Evolutionary conservation across 2,113 vertebrate species (phyloP), one percentile per base, ranked within the genome.

Genomic region (Leiothrix lutea): DNA sequence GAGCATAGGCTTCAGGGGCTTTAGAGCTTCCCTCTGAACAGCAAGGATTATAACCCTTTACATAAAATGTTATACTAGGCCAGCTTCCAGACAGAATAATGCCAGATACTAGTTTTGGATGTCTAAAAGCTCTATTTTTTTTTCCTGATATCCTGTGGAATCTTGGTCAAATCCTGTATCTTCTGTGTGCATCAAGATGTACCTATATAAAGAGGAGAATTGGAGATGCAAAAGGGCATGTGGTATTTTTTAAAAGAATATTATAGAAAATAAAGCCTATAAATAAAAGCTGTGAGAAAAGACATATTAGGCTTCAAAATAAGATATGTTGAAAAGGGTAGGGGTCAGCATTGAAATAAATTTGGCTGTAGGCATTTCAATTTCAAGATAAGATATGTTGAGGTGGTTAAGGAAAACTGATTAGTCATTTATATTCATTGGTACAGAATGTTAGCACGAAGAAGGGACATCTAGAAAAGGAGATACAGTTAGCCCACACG

Each of bases 391-490:
- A 95, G 75, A 94, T 89, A 80, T 81, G 86, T 73, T 95, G 92
- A 97, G 75, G 89, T 96, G 87, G 80, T 95, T 94, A 94, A 96
- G 91, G 56, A 77, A 94, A 97, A 87, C 90, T 95, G 94, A 94
- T 97, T 91, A 93, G 86, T 95, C 67, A 95, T 96, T 97, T 96
- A 91, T 97, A 96, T 97, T 97, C 94, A 94, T 93, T 88, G 91
- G 53, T 72, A 88, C 64, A 93, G 74, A 96, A 95, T 0, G 24
- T 72, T 87, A 71, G 53, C 48, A 56, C 79, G 84, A 92, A 89
- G 86, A 90, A 96, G 82, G 66, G 67, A 92, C 78, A 91, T 88
- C 89, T 85, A 96, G 96, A 80, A 58, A 90, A 94, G 57, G 18
- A 58, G 42, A 92, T 74, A 40, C 56, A 83, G 90, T 91, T 92